phyloP scores from a whole-genome alignment of 2,797 vertebrate species.

The Margarornis squamiger region DNA sequence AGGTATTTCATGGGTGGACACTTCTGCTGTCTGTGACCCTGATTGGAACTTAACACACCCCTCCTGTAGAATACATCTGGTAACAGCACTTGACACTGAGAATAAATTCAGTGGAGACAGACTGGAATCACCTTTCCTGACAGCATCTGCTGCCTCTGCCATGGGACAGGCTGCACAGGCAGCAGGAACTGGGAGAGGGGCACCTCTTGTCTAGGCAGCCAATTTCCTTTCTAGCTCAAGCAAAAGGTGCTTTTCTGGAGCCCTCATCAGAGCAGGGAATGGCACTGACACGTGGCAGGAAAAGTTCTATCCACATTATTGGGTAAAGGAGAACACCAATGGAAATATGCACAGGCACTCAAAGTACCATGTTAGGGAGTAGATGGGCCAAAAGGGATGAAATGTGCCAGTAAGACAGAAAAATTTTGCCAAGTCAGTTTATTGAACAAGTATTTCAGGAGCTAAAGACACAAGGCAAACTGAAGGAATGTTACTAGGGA shows the following conservation, averaged over 20 bases:
- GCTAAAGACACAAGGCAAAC: not conserved
- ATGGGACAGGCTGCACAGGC: not conserved
- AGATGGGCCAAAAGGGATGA: not conserved
- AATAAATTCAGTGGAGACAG: not conserved
- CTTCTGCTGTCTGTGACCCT: not conserved
- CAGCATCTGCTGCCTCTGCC: not conserved
- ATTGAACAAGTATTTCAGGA: conserved; percentile 34
- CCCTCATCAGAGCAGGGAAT: not conserved
- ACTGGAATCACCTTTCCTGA: not conserved
- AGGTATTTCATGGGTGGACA: not conserved
- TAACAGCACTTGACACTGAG: not conserved
- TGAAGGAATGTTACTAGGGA: not conserved
- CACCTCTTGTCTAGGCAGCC: not conserved
- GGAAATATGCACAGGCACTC: not conserved
- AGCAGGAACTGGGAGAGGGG: not conserved
- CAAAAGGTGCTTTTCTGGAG: not conserved
- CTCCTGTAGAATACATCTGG: not conserved
- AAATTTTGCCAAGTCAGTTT: conserved; percentile 31
- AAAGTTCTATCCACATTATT: not conserved
- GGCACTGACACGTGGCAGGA: not conserved
- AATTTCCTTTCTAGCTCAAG: not conserved
- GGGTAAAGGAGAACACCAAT: not conserved
- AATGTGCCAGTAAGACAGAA: not conserved
- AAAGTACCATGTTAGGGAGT: rapidly evolving
- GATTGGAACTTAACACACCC: not conserved